Conservation (phyloP, 2,797 vertebrate genomes). For the Melanotaenia nigrans region DNA sequence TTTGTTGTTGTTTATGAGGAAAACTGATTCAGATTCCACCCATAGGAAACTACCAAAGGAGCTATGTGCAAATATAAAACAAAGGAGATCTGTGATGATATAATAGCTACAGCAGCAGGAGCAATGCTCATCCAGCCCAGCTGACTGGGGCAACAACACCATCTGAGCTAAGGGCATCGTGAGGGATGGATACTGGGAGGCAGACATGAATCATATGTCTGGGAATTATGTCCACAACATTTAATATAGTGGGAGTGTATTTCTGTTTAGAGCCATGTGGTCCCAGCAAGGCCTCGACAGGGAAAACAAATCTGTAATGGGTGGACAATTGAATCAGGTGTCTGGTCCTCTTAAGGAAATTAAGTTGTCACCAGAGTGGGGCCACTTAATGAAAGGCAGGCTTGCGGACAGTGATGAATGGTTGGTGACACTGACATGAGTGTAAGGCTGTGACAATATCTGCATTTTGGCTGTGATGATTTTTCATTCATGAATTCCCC, state of each 20-base stretch:
- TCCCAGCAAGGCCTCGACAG: conserved; percentile 75
- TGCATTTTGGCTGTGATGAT: conserved; percentile 90
- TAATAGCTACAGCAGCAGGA: conserved; percentile 32
- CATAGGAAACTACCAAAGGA: conserved; percentile 38
- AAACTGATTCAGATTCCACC: conserved; percentile 3
- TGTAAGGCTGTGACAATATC: conserved; percentile 91
- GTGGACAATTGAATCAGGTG: conserved; percentile 97
- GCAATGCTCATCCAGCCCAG: conserved; percentile 32
- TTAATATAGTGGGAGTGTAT: conserved; percentile 86
- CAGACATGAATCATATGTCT: conserved; percentile 83
- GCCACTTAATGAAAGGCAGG: conserved; percentile 96
- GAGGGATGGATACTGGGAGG: conserved; percentile 70
- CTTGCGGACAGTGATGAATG: conserved; percentile 94
- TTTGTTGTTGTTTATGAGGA: not conserved
- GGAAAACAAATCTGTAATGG: conserved; percentile 87
- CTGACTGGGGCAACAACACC: conserved; percentile 45
- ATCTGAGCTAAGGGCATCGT: conserved; percentile 57
- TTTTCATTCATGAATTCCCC: conserved; percentile 86
- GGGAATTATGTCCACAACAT: conserved; percentile 84
- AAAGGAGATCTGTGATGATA: conserved; percentile 41
- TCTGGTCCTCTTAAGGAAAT: conserved; percentile 99
- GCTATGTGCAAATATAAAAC: conserved; percentile 42
- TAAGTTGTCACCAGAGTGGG: conserved; percentile 93
- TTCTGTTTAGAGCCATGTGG: conserved; percentile 81
- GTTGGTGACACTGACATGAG: conserved; percentile 87